phyloP scores from a whole-genome alignment of 2,113 vertebrate genomes.

The Urocitellus parryii region DNA sequence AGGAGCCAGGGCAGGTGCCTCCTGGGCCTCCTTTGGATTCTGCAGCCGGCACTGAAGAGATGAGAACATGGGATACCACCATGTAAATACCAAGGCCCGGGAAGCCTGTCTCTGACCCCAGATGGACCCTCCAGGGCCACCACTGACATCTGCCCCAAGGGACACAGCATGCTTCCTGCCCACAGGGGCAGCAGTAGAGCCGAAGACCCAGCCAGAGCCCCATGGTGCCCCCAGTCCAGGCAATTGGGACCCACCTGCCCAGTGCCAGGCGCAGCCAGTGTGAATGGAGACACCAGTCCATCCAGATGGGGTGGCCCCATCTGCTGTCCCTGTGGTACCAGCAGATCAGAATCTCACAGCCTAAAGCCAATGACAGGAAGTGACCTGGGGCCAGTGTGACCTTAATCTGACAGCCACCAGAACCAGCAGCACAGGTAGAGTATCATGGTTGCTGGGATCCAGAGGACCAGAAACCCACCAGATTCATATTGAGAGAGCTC shows the following conservation, averaged over 20 bases:
- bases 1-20: neutral
- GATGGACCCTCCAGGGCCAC: rapidly evolving
- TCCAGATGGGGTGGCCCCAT: rapidly evolving
- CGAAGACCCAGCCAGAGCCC: neutral
- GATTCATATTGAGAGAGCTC: neutral
- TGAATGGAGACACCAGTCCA: neutral
- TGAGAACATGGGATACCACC: rapidly evolving
- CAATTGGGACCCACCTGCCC: rapidly evolving
- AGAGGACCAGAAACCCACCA: neutral
- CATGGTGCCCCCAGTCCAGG: rapidly evolving
- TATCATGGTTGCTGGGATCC: too few relatives aligned
- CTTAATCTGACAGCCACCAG: neutral
- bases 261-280: too few relatives aligned
- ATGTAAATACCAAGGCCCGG: neutral
- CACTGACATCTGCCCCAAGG: rapidly evolving
- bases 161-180: rapidly evolving
- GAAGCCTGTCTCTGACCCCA: neutral
- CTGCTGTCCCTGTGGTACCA: rapidly evolving
- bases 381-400: too few relatives aligned
- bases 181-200: rapidly evolving
- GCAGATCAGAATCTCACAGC: neutral
- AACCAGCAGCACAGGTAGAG: rapidly evolving
- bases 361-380: neutral
- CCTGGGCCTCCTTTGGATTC: rapidly evolving
- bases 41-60: rapidly evolving